Evolutionary conservation across 2,113 vertebrate genomes (phyloP), one percentile per base, ranked within the genome.

Genomic region (Leucoraja erinaceus): DNA sequence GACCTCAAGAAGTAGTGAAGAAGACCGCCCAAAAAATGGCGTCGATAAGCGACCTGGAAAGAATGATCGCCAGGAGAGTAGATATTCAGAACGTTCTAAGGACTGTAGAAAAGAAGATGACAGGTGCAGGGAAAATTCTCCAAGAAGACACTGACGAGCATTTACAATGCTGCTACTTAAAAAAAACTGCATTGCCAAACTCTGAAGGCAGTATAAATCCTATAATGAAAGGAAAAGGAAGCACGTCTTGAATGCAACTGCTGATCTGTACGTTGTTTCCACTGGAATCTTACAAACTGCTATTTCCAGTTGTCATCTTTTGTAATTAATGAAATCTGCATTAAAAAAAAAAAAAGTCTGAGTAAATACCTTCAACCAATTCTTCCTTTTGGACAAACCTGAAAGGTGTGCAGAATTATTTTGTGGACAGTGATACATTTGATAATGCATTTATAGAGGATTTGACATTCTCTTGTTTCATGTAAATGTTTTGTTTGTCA

Each of bases 31-130:
- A 94, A 94, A 96, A 93, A 97, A 97, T 14, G 96, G 97, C 0
- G 92, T 94, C 0, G 96, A 97, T 92, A 96, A 93, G 2, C 93
- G 33, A 0, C 93, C 94, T 56, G 95, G 96, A 88, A 96, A 95
- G 66, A 91, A 94, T 18, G 94, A 95, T 93, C 90, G 90, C 28
- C 94, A 94, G 94, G 96, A 95, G 33, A 94, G 28, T 94, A 97
- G 94, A 16, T 93, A 95, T 4, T 94, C 95, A 16, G 95, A 97
- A 47, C 96, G 95, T 56, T 94, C 94, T 78, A 96, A 95, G 72
- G 96, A 97, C 31, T 93, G 95, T n/a, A 96, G 95, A 76, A 96
- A 59, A 94, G 94, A 78, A 0, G 95, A 95, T 38, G 95, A 96
- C 33, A 93, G 94, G 33, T 94, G 93, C 78, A 95, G 95, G 93